These are phyloP conservation scores for Drosophila hydei DNA, from an alignment of 1,140 invertebrate genomes.

Conservation along the genomic window DNA sequence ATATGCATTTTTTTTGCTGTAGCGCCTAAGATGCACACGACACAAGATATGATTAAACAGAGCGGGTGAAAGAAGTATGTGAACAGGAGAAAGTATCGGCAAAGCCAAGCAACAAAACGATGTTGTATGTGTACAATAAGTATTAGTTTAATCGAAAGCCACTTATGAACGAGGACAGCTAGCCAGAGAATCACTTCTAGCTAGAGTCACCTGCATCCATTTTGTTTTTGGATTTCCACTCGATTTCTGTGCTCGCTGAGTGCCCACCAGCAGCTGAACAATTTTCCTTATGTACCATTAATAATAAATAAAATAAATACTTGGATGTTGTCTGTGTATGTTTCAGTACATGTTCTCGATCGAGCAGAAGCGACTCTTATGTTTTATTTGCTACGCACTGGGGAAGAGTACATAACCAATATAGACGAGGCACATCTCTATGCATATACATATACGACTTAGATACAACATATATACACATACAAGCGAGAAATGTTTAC, in stretches of 20 bases:
- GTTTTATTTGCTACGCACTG: too few species aligned
- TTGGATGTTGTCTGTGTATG: slow-evolving; percentile 23
- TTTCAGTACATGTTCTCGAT: slow-evolving; percentile 1
- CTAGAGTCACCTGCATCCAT: too few species aligned
- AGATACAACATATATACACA: slow-evolving; percentile 56
- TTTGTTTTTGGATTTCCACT: background rate
- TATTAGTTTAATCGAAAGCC: slow-evolving; percentile 29
- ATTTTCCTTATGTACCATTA: slow-evolving; percentile 58
- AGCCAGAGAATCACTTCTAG: too few species aligned
- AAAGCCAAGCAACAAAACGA: slow-evolving; percentile 48
- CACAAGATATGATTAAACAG: background rate
- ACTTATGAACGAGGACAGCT: too few species aligned
- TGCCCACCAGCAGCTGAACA: slow-evolving; percentile 32
- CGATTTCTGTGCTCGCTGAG: background rate
- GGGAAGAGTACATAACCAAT: background rate
- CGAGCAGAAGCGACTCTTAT: too few species aligned
- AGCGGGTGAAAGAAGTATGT: background rate
- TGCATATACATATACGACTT: slow-evolving; percentile 63
- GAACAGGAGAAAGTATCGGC: slow-evolving; percentile 38
- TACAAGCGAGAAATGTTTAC: slow-evolving; percentile 18
- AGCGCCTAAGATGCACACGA: slow-evolving; percentile 46
- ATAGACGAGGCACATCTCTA: slow-evolving; percentile 36
- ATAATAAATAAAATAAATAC: slow-evolving; percentile 24
- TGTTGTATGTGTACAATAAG: slow-evolving; percentile 49
- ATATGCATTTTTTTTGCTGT: slow-evolving; percentile 58